Conservation (phyloP, 2,888 invertebrate species). For the Ennomos quercinarius region DNA sequence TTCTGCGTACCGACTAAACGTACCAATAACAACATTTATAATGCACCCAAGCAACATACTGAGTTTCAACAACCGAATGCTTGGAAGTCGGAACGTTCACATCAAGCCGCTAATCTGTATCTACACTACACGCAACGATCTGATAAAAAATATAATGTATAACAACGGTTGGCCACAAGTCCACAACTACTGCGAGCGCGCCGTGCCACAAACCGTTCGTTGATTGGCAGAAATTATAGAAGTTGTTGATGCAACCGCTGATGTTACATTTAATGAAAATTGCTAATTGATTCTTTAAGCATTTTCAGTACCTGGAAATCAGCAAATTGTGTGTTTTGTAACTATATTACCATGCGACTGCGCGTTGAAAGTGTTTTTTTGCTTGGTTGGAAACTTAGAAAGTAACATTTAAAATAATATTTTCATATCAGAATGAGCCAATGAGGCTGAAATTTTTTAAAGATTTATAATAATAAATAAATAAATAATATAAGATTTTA, state of each 20-base stretch:
- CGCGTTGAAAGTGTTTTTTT: no score
- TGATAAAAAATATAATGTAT: slow-evolving; percentile 21
- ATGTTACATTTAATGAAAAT: slow-evolving; percentile 9
- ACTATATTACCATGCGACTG: no score
- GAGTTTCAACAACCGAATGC: slow-evolving; percentile 1
- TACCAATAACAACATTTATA: neutral
- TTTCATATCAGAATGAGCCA: no score
- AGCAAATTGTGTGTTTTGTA: no score
- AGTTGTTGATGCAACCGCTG: slow-evolving; percentile 24
- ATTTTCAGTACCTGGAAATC: no score
- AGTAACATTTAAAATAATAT: no score
- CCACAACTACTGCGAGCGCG: neutral
- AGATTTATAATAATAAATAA: no score
- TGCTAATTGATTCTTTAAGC: no score
- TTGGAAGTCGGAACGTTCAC: slow-evolving; percentile 25
- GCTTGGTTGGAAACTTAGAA: no score
- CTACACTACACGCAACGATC: slow-evolving; percentile 10
- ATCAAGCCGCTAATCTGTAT: slow-evolving; percentile 9
- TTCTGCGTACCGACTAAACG: slow-evolving; percentile 48
- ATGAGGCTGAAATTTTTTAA: no score
- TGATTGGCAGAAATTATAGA: slow-evolving; percentile 1
- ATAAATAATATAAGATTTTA: no score
- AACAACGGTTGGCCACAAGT: neutral
- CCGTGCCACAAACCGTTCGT: neutral
- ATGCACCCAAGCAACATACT: no score